Evolutionary conservation across 2,113 vertebrate species (phyloP).

Genomic region (Indicator indicator): DNA sequence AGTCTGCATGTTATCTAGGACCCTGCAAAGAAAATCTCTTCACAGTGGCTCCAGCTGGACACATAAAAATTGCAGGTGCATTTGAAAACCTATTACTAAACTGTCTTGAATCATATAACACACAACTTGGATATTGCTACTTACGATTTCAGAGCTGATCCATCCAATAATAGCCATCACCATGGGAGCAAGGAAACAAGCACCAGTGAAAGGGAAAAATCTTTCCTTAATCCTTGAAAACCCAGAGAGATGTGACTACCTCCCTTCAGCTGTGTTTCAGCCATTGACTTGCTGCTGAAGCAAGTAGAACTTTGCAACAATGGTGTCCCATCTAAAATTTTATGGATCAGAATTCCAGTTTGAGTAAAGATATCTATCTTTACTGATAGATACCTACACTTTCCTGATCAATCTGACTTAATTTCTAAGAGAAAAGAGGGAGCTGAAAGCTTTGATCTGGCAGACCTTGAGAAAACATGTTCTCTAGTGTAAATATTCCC

Average conservation of each 20-base stretch:
- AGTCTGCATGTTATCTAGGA: not conserved
- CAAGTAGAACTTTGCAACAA: not conserved
- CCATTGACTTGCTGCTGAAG: not conserved
- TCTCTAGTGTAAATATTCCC: not conserved
- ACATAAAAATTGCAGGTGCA: not conserved
- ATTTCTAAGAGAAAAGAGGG: not conserved
- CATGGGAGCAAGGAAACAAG: conserved; percentile 31
- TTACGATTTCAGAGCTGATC: not conserved
- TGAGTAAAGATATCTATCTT: not conserved
- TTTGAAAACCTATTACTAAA: not conserved
- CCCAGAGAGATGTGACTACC: not conserved
- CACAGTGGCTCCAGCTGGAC: not conserved
- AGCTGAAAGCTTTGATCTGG: not conserved
- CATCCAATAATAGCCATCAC: not conserved
- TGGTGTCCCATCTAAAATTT: not conserved
- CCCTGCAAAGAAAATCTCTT: not conserved
- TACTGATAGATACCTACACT: not conserved
- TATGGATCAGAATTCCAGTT: not conserved
- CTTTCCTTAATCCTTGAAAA: not conserved
- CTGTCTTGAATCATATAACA: not conserved
- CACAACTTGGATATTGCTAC: not conserved
- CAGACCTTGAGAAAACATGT: not conserved
- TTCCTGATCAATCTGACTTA: not conserved
- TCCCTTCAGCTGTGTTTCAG: not conserved
- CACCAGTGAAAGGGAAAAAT: not conserved